phyloP scores from a whole-genome alignment of 2,797 vertebrate genomes.

The Coendou prehensilis region DNA sequence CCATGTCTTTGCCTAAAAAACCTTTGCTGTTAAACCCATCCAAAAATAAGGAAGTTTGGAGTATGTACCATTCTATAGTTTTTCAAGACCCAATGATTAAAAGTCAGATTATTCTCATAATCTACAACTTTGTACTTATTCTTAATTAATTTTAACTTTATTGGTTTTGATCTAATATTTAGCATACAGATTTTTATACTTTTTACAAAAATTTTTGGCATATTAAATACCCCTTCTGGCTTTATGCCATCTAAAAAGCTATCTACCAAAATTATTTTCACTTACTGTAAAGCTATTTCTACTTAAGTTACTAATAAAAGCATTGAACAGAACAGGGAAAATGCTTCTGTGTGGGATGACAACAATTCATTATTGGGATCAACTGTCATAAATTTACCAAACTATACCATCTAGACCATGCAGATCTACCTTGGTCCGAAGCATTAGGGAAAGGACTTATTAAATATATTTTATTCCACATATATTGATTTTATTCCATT shows the following conservation, averaged over 20 bases:
- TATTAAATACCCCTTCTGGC: neutral
- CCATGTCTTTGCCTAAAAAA: neutral
- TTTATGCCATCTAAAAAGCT: neutral
- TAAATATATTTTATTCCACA: neutral
- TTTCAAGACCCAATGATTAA: neutral
- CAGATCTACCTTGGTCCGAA: neutral
- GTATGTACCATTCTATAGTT: neutral
- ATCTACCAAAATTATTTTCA: neutral
- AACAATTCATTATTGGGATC: neutral
- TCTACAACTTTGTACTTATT: neutral
- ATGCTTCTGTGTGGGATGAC: neutral
- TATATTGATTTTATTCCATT: neutral
- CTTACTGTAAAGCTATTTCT: neutral
- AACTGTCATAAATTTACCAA: neutral
- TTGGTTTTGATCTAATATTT: neutral
- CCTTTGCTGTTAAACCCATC: neutral
- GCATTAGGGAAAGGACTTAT: neutral
- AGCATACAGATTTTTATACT: neutral
- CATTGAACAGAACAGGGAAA: neutral
- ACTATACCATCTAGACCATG: neutral
- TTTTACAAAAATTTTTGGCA: neutral
- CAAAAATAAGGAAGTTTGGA: conserved; percentile 28
- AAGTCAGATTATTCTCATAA: neutral
- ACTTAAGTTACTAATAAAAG: neutral
- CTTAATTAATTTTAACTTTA: conserved; percentile 29